phyloP scores from a whole-genome alignment of 2,113 vertebrate genomes.

The Anser cygnoides region DNA sequence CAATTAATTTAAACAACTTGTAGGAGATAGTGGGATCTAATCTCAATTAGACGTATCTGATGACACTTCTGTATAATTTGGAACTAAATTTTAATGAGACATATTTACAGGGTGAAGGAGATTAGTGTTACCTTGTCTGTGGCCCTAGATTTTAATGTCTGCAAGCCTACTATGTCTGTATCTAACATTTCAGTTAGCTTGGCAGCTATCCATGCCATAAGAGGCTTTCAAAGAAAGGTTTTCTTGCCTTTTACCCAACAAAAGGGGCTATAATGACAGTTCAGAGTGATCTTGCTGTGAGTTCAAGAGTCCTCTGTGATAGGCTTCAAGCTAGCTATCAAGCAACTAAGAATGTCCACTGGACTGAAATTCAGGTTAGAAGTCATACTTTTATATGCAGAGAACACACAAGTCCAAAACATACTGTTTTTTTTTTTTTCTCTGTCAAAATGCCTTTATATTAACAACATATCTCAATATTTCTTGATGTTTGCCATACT shows the following conservation, averaged over 20 bases:
- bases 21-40: background rate
- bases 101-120: background rate
- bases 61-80: background rate
- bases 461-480: background rate
- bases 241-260: background rate
- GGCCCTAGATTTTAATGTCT: background rate
- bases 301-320: background rate
- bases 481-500: background rate
- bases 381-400: background rate
- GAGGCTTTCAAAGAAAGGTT: background rate
- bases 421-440: background rate
- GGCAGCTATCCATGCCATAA: accelerated
- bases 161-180: accelerated
- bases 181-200: background rate
- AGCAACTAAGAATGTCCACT: background rate
- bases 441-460: background rate
- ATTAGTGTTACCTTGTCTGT: background rate
- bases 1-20: background rate
- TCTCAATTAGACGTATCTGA: background rate
- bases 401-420: background rate
- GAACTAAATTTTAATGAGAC: background rate
- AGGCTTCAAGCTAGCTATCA: background rate
- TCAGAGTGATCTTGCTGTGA: background rate
- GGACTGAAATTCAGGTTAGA: background rate
- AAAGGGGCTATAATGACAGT: background rate